Evolutionary conservation across 2,888 invertebrate genomes (phyloP), one percentile per base, ranked within the genome.

Genomic region (Orthosia cruda): DNA sequence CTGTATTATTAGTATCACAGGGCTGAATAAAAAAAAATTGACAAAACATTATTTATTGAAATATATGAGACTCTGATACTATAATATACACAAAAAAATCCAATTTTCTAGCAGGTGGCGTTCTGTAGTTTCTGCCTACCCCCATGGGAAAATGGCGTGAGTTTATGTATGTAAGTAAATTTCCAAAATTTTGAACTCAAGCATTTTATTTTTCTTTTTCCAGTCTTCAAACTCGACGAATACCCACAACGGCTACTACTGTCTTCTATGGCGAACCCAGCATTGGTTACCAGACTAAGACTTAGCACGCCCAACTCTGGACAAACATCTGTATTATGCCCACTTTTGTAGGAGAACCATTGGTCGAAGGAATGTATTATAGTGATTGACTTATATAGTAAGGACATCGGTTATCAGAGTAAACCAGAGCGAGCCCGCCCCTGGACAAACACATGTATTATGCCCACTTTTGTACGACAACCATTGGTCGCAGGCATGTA

Each of bases 211-310:
- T 57, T 74, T 45, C 62, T 63, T 64, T 72, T 88, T 86, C 63
- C 90, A 92, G 88, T 85, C 83, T 3, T 89, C 84, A 40, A 83
- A 76, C 63, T 79, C 83, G 0, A 85, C 79, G 0, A 88, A 72
- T 0, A 86, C 90, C 2, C 86, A 92, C 89, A 88, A 87, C 61
- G 95, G 98, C 26, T 97, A 97, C 95, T 98, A 98, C 92, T 97
- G 98, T 74, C 93, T 98, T 32, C 94, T 98, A 26, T 98, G 98
- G 98, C 95, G 97, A 65, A 97, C 98, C 0, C 98, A 98, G 84
- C 97, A 98, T 91, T 98, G 98, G 98, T 88, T 96, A 2, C 96
- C 96, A 0, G 96, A 96, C 87, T 96, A 92, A 80, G 15, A 15
- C 0, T n/a, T 0, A 0, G 2, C 12, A 18, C 69, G 67, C 67